phyloP scores from a whole-genome alignment of 2,113 vertebrate species.

The Nicator chloris region DNA sequence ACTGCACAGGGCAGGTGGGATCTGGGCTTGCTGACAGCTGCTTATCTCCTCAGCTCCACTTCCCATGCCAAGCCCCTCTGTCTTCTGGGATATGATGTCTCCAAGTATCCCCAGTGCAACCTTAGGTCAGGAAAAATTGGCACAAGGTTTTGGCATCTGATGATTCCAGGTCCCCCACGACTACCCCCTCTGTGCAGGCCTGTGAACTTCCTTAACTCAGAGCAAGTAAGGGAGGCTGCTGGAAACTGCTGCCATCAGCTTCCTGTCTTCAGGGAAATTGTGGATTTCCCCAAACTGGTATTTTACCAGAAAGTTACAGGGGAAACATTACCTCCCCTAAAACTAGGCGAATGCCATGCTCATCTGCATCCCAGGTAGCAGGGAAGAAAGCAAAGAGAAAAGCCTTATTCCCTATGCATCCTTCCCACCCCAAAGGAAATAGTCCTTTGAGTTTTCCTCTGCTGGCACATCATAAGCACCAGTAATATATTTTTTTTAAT shows the following conservation, averaged over 20 bases:
- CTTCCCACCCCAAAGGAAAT: not conserved
- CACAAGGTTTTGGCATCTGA: not conserved
- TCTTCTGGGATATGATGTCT: not conserved
- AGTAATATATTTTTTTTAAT: not conserved
- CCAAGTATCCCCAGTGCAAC: not conserved
- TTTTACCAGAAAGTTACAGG: not conserved
- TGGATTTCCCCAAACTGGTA: not conserved
- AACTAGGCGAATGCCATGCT: not conserved
- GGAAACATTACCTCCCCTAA: not conserved
- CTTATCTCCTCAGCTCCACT: not conserved
- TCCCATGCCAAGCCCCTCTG: not conserved
- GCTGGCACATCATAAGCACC: not conserved
- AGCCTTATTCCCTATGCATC: not conserved
- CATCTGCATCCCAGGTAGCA: not conserved
- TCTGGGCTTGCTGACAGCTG: not conserved
- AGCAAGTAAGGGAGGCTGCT: not conserved
- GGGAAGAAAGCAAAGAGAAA: not conserved
- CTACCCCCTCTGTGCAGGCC: not conserved
- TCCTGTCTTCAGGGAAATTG: not conserved
- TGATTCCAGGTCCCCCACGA: rapidly evolving
- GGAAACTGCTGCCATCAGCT: not conserved
- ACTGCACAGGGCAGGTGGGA: not conserved
- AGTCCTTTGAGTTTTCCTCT: not conserved
- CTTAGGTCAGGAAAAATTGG: not conserved
- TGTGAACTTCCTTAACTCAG: not conserved